A percentile compares a stretch with the other conserved stretches of the same genome.
Evolutionary conservation across 2,113 vertebrate species (phyloP).

Genomic region (Rattus rattus): DNA sequence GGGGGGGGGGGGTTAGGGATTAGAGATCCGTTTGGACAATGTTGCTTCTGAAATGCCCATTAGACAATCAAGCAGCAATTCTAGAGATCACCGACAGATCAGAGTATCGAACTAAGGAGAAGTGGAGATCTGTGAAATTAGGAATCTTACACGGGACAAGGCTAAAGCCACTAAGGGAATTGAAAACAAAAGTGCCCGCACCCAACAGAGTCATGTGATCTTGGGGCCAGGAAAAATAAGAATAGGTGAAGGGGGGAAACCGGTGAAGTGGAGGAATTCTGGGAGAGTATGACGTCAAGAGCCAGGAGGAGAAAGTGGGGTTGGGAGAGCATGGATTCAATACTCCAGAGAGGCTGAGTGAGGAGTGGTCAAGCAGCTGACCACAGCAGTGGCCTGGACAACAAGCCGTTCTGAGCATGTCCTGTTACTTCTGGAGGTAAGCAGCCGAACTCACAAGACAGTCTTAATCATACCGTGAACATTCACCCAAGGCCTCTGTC

Average conservation of each 20-base stretch:
- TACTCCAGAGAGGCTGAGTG: not conserved
- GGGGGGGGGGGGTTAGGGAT: too few relatives aligned
- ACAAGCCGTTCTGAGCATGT: accelerated
- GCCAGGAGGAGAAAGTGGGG: not conserved
- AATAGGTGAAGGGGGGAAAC: too few relatives aligned
- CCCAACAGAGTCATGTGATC: too few relatives aligned
- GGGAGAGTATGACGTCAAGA: not conserved
- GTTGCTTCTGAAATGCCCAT: not conserved
- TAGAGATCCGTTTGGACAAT: not conserved
- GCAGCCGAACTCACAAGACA: not conserved
- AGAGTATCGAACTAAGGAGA: not conserved
- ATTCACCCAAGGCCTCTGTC: accelerated
- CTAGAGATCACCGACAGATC: not conserved
- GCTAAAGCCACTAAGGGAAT: not conserved
- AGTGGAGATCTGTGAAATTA: not conserved
- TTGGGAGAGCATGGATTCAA: not conserved
- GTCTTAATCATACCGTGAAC: not conserved
- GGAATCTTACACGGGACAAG: not conserved
- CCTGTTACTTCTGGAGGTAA: accelerated
- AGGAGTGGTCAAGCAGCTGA: not conserved
- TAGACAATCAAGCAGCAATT: not conserved
- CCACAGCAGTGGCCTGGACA: not conserved
- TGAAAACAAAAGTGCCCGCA: not conserved
- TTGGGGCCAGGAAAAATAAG: not conserved
- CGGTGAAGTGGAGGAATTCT: not conserved